Conservation (phyloP, 2,888 invertebrate genomes). For the Thymelicus lineola region DNA sequence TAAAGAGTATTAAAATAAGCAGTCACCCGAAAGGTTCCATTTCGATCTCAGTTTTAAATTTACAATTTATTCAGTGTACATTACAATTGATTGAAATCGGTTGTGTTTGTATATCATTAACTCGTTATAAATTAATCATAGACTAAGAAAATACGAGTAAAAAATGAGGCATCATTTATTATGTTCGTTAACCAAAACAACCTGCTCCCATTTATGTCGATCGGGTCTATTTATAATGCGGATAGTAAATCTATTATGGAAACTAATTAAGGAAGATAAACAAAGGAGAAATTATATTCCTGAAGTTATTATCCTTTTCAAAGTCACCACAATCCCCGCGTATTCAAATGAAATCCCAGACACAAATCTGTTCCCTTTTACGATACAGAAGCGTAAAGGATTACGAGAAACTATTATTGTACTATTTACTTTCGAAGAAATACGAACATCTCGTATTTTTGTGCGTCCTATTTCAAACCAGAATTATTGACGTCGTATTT, state of each 20-base stretch:
- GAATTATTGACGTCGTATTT: conserved; percentile 13
- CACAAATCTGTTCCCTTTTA: conserved; percentile 65
- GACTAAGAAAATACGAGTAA: conserved; percentile 34
- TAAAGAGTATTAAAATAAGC: conserved; percentile 30
- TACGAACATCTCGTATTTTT: conserved; percentile 50
- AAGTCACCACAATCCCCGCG: conserved; percentile 52
- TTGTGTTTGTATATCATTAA: conserved; percentile 35
- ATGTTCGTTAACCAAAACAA: conserved; percentile 37
- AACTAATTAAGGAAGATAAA: conserved; percentile 36
- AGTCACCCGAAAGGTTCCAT: conserved; percentile 59
- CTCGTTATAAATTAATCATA: conserved; percentile 37
- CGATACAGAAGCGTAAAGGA: conserved; percentile 65
- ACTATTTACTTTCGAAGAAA: conserved; percentile 60
- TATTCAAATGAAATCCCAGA: conserved; percentile 60
- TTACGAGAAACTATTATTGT: conserved; percentile 65
- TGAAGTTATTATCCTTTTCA: conserved; percentile 50
- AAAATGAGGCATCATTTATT: conserved; percentile 38
- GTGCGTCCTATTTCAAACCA: conserved; percentile 49
- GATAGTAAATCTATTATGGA: conserved; percentile 32
- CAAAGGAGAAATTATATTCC: conserved; percentile 39
- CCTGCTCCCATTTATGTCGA: conserved; percentile 34
- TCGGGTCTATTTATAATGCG: conserved; percentile 33
- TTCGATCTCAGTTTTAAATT: conserved; percentile 38
- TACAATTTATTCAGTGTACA: conserved; percentile 25
- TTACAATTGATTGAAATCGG: conserved; percentile 31